Conservation (phyloP, 2,888 invertebrate genomes). For the Gryllus longicercus region DNA sequence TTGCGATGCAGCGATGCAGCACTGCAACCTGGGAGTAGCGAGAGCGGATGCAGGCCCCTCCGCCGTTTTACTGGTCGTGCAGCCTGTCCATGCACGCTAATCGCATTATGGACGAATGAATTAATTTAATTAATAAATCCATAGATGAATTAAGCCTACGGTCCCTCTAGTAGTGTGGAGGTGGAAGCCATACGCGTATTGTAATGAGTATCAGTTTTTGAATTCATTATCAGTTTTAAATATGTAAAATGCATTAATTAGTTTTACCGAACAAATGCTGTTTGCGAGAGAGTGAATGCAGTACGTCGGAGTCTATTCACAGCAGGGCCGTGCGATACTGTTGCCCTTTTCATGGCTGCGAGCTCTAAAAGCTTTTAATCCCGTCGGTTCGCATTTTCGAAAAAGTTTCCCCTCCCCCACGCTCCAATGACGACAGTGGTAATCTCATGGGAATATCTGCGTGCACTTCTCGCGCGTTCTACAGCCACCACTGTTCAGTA, state of each 20-base stretch:
- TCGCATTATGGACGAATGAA: conserved; percentile 4
- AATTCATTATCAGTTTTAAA: conserved; percentile 11
- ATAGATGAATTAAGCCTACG: neutral
- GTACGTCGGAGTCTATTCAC: neutral
- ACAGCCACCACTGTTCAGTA: neutral
- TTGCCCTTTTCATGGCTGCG: neutral
- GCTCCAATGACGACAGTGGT: neutral
- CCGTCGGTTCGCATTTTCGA: neutral
- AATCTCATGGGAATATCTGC: conserved; percentile 17
- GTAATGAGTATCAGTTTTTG: conserved; percentile 8
- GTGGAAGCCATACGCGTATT: neutral
- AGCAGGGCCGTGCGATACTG: neutral
- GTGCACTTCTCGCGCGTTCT: neutral
- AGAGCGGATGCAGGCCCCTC: neutral
- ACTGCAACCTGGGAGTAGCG: too few species aligned
- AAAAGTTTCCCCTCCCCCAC: neutral
- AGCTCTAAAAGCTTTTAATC: conserved; percentile 11
- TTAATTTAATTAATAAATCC: conserved; percentile 17
- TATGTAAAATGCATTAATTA: conserved; percentile 17
- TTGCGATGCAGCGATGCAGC: too few species aligned
- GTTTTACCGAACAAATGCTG: conserved; percentile 8
- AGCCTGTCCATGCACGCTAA: neutral
- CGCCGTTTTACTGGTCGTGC: neutral
- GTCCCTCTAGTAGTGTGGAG: neutral
- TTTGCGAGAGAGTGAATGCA: conserved; percentile 2